Base-by-base conservation (phyloP, 1,140 invertebrate species). In the Papilio dardanus region DNA sequence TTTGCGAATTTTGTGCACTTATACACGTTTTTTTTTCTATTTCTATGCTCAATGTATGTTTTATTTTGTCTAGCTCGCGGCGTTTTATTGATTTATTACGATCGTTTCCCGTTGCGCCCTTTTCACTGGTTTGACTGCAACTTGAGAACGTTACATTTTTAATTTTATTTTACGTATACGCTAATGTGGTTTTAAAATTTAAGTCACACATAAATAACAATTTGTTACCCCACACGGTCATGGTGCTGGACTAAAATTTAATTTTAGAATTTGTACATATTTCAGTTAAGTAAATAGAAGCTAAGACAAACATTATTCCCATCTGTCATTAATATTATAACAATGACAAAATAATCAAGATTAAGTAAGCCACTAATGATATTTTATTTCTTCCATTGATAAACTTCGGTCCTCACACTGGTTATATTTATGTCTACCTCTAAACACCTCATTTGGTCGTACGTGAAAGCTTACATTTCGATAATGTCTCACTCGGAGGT, bases 1-100 rank as follows among this genome's bases (percentile, higher is more conserved):
- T 92, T 92, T 90, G 89, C 90, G 88, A 91, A 90, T 87, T 88
- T 87, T 82, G 83, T 88, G 84, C 80, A 88, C 80, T 82, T 82
- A 83, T 76, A 86, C 74, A 82, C 79, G 80, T 74, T 81, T 81
- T 83, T 37, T 86, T 84, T 85, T 83, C 81, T 87, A 84, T 83
- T 88, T 86, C 85, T 81, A 82, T 84, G 76, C 79, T 78, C 28
- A 58, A 16, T 54, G 79, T 76, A 83, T 85, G 84, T 84, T 88
- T 87, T 90, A 87, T 90, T 90, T 85, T 85, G 89, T 91, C 88
- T 90, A 90, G 84, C 81, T 40, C 78, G 73, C 71, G 78, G 77
- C 76, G 77, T 81, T 80, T 33, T 67, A 80, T 83, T 91, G 89
- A 91, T 91, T 91, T 91, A 91, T 91, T 80, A 76, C 74, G 79